Evolutionary conservation across 2,888 invertebrate genomes (phyloP), one percentile per base, ranked within the genome.

Genomic region (Sepioteuthis lessoniana): DNA sequence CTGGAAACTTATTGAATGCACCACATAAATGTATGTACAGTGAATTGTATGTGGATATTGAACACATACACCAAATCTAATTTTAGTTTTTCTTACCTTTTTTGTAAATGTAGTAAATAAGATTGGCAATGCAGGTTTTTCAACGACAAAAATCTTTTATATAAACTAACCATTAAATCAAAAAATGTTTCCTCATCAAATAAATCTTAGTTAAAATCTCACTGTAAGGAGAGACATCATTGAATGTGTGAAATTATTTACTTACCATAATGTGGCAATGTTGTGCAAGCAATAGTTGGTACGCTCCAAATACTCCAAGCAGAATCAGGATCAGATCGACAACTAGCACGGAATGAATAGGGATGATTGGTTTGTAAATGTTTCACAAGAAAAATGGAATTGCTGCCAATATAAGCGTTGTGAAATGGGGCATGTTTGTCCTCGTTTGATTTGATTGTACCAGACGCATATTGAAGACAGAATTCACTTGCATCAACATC

Each of bases 291-390:
- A 28, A 97, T 97, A 94, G 97, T 97, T 16, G 97, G 97, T 90
- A 98, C 96, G 94, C 98, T 98, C 98, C 98, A 98, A 13, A 97
- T 97, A 95, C 97, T 97, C 97, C 97, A 98, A 16, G 95, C 94
- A 47, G 94, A 95, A 55, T 97, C 96, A 0, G 95, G 95, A 94
- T 97, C 97, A 50, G 97, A 97, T 95, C 97, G 97, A 94, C 98
- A 97, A 95, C 98, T 97, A 10, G 98, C 98, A 95, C 98, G 97
- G 95, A 98, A 97, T 7, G 98, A 97, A 96, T 98, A 98, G 5
- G 97, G 96, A 94, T 97, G 97, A 94, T 97, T 96, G 38, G 97
- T 96, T 94, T 97, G 96, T 93, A 98, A 96, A 95, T 98, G 97
- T 96, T 97, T 97, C 21, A 98, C 97, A 91, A 98, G 97, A 95